Evolutionary conservation across 2,113 vertebrate species (phyloP), one percentile per base, ranked within the genome.

Genomic region (Trematomus loennbergii): DNA sequence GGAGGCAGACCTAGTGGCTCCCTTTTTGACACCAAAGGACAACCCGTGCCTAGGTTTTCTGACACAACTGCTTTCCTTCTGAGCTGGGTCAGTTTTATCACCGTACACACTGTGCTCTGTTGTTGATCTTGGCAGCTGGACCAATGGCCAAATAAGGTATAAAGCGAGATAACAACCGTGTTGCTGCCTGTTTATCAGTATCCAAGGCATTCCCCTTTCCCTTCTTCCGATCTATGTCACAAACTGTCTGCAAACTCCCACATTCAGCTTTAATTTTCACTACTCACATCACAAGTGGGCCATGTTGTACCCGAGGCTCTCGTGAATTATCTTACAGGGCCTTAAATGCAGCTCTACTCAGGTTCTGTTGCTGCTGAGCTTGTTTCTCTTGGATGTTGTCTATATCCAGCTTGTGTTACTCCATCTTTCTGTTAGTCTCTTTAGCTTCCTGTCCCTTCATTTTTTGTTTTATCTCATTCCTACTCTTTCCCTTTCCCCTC

Each of bases 131-230:
- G 36, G 20, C 49, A 50, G 59, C 82, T 67, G 80, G 75, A 80
- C 82, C 66, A 70, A 61, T 75, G 61, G 66, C 93, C 93, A 94
- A 92, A 94, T 93, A 95, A 83, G 93, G 93, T 78, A 89, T 66
- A 86, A 54, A 80, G 46, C n/a, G 48, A 78, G 81, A 80, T 75
- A 70, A 67, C 65, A 79, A 82, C 81, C 79, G 81, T 91, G 90
- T 94, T 92, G 91, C 84, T 84, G 72, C 64, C 63, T 92, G 91
- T 93, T 94, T 94, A 93, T 93, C 87, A 87, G 88, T 74, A 82
- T 89, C 79, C 55, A 65, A 84, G 69, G 48, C 71, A 68, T 85
- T 80, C 75, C 62, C 67, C 71, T 25, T 72, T 83, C 78, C 61
- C 70, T 48, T 86, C 59, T 71, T 86, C 77, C n/a, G 48, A 75